phyloP scores from a whole-genome alignment of 2,113 vertebrate species.

The Pelecanoides urinatrix region DNA sequence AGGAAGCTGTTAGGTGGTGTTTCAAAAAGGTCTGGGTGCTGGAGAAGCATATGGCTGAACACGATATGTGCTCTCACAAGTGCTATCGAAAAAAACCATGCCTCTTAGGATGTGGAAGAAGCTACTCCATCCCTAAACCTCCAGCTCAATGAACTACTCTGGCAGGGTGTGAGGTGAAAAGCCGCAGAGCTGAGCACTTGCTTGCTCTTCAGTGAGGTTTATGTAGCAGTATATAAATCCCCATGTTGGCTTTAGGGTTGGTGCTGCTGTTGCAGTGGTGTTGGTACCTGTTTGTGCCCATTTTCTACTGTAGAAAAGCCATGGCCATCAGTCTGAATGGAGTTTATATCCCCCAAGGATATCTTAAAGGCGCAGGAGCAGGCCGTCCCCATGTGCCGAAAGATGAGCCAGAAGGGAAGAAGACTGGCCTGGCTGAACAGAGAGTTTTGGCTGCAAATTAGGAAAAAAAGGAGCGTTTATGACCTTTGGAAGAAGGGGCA shows the following conservation, averaged over 20 bases:
- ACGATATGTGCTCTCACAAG: neutral
- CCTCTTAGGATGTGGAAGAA: neutral
- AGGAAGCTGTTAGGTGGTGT: neutral
- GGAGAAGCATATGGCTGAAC: neutral
- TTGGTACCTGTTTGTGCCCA: neutral
- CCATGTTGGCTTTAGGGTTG: neutral
- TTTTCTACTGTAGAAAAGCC: neutral
- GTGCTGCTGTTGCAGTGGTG: neutral
- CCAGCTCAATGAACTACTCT: neutral
- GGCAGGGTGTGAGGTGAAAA: neutral
- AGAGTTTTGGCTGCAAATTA: no score
- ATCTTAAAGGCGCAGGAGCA: no score
- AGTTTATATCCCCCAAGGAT: neutral
- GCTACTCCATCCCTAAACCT: neutral
- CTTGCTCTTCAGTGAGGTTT: neutral
- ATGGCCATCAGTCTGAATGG: neutral
- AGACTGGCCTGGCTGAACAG: no score
- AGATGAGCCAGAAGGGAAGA: no score
- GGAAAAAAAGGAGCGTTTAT: no score
- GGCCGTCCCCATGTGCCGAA: no score
- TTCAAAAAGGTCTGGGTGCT: neutral
- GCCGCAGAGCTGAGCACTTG: neutral
- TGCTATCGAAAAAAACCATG: neutral
- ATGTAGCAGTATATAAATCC: neutral
- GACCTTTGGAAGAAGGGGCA: no score